Percentiles rank a stretch among this genome's conserved stretches.
Conservation (phyloP, 2,113 vertebrate species). For the Triplophysa rosa region DNA sequence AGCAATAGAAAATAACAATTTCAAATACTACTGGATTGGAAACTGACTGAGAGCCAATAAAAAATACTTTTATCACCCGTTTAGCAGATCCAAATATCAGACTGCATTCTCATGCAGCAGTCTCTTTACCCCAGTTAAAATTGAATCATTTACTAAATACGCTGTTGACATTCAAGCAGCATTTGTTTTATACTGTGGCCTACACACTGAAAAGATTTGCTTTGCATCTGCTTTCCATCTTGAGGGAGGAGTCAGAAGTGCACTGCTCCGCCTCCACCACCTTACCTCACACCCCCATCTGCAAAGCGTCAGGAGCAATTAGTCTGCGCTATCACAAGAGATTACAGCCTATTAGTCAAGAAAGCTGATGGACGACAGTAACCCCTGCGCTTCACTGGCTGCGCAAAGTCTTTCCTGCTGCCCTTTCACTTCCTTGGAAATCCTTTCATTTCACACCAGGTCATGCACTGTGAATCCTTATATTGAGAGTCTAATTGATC, state of each 20-base stretch:
- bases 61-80: too few relatives aligned
- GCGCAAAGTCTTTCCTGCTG: constrained; percentile 55
- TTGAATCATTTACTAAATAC: too few relatives aligned
- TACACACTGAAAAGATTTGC: background rate
- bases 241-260: constrained; percentile 25
- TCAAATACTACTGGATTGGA: too few relatives aligned
- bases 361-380: constrained; percentile 64
- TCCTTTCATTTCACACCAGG: background rate
- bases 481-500: background rate
- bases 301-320: constrained; percentile 73
- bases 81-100: too few relatives aligned
- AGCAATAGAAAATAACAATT: too few relatives aligned
- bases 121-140: too few relatives aligned
- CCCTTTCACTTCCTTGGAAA: background rate
- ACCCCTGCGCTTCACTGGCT: constrained; percentile 61
- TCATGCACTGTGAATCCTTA: background rate
- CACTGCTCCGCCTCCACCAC: constrained; percentile 33
- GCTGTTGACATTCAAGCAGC: background rate
- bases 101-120: too few relatives aligned
- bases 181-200: background rate
- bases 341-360: constrained; percentile 76
- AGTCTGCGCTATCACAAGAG: constrained; percentile 70
- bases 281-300: constrained; percentile 71
- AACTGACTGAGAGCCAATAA: too few relatives aligned
- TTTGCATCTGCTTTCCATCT: background rate